Conservation (phyloP, 2,113 vertebrate genomes). For the Chitala chitala region DNA sequence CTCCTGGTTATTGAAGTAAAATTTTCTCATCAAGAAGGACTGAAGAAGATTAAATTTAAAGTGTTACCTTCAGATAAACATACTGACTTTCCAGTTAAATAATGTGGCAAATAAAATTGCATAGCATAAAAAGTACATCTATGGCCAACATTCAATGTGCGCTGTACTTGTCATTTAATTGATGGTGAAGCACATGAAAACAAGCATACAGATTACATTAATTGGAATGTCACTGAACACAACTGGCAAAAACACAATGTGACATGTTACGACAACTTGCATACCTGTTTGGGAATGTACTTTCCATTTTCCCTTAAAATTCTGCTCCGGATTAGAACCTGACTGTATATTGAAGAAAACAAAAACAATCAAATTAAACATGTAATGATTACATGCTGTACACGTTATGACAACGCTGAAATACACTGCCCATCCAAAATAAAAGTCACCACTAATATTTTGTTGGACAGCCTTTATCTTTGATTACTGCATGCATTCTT, state of each 20-base stretch:
- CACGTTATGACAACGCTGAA: too few relatives aligned
- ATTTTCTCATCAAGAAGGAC: conserved; percentile 96
- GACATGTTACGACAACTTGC: neutral
- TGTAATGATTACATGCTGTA: neutral
- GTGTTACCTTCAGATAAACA: neutral
- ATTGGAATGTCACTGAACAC: neutral
- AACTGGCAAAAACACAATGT: neutral
- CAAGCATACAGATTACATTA: neutral
- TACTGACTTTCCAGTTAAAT: neutral
- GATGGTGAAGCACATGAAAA: too few relatives aligned
- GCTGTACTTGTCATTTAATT: too few relatives aligned
- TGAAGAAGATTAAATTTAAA: conserved; percentile 47
- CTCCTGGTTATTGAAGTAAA: conserved; percentile 97
- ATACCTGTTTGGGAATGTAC: conserved; percentile 95
- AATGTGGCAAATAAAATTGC: too few relatives aligned
- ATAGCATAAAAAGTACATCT: too few relatives aligned
- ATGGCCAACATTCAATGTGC: too few relatives aligned
- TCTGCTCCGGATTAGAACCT: conserved; percentile 94
- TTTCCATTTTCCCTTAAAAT: conserved; percentile 97
- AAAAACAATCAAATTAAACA: neutral
- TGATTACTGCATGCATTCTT: too few relatives aligned
- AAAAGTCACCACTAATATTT: too few relatives aligned
- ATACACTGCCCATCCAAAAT: too few relatives aligned
- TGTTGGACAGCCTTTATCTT: too few relatives aligned
- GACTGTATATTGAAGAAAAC: conserved; percentile 64